Conservation (phyloP, 1,140 invertebrate species). For the Pomacea maculata region DNA sequence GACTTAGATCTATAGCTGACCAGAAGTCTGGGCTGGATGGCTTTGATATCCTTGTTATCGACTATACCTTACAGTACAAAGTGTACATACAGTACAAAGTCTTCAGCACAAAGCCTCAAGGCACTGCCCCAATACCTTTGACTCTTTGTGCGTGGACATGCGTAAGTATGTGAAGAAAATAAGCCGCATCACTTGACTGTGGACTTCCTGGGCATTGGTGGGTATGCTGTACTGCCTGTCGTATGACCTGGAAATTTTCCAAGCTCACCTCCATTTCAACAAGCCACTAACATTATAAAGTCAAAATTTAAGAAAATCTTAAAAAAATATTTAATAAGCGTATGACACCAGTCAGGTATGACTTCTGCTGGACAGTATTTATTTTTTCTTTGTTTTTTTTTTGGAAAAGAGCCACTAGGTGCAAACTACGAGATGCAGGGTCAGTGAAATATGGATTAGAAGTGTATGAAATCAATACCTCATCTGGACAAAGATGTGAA, state of each 20-base stretch:
- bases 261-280: neutral
- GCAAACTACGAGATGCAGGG: neutral
- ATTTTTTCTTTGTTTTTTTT: neutral
- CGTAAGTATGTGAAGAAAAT: slow-evolving; percentile 77
- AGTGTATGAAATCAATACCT: too few species aligned
- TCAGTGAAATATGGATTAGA: too few species aligned
- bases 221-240: slow-evolving; percentile 67
- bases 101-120: neutral
- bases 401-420: neutral
- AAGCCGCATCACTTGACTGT: slow-evolving; percentile 71
- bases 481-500: too few species aligned
- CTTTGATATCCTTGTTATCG: neutral
- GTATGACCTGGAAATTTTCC: slow-evolving; percentile 68
- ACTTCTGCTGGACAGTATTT: neutral
- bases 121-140: slow-evolving; percentile 66
- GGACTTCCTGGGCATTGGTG: slow-evolving; percentile 62
- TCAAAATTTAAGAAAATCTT: neutral
- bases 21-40: too few species aligned
- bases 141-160: slow-evolving; percentile 80
- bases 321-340: neutral
- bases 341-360: neutral
- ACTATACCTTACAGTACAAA: neutral
- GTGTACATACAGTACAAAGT: neutral
- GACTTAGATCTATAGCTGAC: too few species aligned
- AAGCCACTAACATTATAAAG: neutral